Evolutionary conservation across 2,113 vertebrate genomes (phyloP).

Genomic region (Bos javanicus): DNA sequence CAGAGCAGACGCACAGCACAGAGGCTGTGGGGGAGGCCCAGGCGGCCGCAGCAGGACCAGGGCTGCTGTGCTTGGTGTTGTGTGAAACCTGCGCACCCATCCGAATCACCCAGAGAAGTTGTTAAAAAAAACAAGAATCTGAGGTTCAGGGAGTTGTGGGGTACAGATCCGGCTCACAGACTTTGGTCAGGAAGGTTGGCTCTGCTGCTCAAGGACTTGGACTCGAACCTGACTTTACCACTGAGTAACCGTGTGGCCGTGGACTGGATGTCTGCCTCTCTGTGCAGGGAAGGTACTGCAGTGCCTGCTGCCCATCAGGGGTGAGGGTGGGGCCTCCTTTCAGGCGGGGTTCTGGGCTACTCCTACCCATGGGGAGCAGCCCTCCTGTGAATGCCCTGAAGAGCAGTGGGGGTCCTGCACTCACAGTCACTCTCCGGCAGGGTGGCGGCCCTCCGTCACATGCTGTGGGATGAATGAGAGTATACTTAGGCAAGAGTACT

Average conservation of each 20-base stretch:
- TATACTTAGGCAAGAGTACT: not conserved
- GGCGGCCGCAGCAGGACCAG: not conserved
- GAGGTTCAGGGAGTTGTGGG: not conserved
- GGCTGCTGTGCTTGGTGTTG: not conserved
- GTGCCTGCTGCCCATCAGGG: not conserved
- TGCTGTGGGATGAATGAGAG: not conserved
- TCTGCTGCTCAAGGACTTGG: not conserved
- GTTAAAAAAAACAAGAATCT: not conserved
- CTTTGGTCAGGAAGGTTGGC: not conserved
- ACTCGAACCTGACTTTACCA: not conserved
- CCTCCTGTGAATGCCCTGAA: not conserved
- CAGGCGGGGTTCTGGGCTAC: accelerated
- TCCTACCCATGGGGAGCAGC: not conserved
- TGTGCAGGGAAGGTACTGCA: not conserved
- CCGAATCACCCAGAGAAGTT: not conserved
- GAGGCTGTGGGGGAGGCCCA: not conserved
- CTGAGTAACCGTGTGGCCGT: no score
- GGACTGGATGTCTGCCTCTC: not conserved
- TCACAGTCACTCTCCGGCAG: not conserved
- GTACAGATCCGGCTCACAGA: not conserved
- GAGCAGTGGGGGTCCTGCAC: not conserved
- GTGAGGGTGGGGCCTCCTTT: not conserved
- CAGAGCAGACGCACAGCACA: not conserved
- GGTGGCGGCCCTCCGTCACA: not conserved
- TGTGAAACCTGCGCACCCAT: not conserved